Evolutionary conservation across 2,113 vertebrate genomes (phyloP), one percentile per base, ranked within the genome.

Genomic region (Poecile atricapillus): DNA sequence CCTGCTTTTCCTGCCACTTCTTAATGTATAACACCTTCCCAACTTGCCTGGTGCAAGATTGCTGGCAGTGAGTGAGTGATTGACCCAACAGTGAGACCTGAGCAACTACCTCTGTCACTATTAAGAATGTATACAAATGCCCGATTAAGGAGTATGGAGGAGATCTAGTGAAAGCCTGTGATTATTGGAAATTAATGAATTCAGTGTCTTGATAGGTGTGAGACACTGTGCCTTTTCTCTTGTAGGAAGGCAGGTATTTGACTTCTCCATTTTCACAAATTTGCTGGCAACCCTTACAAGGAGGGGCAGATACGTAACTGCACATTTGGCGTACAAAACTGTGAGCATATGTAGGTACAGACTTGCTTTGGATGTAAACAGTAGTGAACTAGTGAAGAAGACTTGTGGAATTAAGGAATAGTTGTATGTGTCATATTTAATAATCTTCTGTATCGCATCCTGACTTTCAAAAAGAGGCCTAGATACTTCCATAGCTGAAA

Each of bases 281-380:
- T 15, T 73, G 10, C 30, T 83, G 52, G 14, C 33, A 71, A 0
- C 8, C 20, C 11, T 53, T 90, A 35, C 0, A 2, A 21, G 44
- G 49, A 33, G 21, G 46, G 23, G 8, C 0, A 0, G 18, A 23
- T 59, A 22, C 47, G 21, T 58, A 49, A 31, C 46, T 80, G 55
- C 41, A 15, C 16, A 7, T 25, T 15, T 24, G 19, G 17, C 20
- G 75, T 68, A 28, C 19, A 10, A 25, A 56, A 0, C 13, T 24
- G 41, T 3, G 0, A 0, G 0, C 0, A 0, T 28, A 20, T 37
- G 12, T 50, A 37, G 22, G 8, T 65, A 24, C 46, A 37, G 37
- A 18, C 13, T 43, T 63, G 14, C 28, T 60, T 22, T 65, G 49
- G 63, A 15, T 31, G 7, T 25, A 70, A 77, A 31, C 67, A 41